Conservation (phyloP, 2,797 vertebrate species). For the Gallinago nigripennis region DNA sequence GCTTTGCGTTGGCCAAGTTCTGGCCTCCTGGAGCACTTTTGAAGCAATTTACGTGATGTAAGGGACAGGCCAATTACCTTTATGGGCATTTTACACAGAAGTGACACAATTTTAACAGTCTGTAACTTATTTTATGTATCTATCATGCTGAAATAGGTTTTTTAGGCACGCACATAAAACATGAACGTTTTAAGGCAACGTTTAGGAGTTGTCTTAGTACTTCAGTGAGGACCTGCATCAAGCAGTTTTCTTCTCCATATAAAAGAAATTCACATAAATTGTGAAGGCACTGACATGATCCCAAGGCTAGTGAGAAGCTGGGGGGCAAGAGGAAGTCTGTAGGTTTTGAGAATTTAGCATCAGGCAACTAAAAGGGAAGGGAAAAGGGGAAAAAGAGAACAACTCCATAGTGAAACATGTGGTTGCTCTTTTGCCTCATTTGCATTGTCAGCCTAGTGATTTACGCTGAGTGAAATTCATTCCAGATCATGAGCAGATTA, state of each 20-base stretch:
- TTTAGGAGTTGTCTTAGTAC: neutral
- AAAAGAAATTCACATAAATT: neutral
- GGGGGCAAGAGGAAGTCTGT: neutral
- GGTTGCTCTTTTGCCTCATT: neutral
- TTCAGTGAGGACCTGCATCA: neutral
- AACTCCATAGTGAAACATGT: neutral
- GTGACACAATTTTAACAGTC: neutral
- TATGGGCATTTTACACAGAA: neutral
- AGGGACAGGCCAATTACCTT: neutral
- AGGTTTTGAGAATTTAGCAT: neutral
- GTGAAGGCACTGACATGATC: neutral
- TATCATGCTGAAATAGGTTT: neutral
- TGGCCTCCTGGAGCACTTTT: neutral
- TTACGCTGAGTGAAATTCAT: neutral
- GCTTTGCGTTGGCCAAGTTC: neutral
- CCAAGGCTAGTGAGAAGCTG: neutral
- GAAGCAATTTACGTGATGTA: neutral
- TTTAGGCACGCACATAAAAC: neutral
- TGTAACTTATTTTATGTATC: neutral
- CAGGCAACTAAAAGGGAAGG: neutral
- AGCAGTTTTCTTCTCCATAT: neutral
- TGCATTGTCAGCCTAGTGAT: conserved; percentile 10
- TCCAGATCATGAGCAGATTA: conserved; percentile 6
- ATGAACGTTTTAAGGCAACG: rapidly evolving
- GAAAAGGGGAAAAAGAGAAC: neutral